phyloP scores from a whole-genome alignment of 2,113 vertebrate genomes.

The Pterocles orientalis region DNA sequence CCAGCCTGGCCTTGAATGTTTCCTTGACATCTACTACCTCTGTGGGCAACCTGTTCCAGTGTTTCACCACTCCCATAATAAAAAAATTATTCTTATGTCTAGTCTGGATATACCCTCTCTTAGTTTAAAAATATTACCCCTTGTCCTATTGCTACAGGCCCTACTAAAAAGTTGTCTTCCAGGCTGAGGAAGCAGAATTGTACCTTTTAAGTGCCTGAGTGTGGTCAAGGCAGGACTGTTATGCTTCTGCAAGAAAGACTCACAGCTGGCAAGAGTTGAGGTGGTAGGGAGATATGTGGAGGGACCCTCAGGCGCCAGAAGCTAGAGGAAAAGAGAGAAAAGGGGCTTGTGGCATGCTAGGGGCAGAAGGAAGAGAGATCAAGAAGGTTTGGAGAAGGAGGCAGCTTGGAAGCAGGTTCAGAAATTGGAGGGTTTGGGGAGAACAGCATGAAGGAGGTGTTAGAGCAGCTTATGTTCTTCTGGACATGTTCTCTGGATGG shows the following conservation, averaged over 20 bases:
- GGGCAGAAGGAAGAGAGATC: not conserved
- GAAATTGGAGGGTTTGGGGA: not conserved
- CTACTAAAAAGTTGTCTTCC: not conserved
- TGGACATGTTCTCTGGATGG: not conserved
- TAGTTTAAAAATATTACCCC: not conserved
- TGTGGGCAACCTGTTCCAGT: not conserved
- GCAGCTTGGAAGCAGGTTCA: not conserved
- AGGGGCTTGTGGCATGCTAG: not conserved
- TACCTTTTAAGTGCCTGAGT: not conserved
- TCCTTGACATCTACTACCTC: not conserved
- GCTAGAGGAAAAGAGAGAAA: not conserved
- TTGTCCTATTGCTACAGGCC: not conserved
- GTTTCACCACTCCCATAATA: not conserved
- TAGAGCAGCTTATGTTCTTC: not conserved
- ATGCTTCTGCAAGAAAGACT: not conserved
- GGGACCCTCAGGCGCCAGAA: not conserved
- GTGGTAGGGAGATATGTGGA: not conserved
- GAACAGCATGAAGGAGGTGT: not conserved
- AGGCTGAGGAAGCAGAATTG: not conserved
- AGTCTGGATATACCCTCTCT: not conserved
- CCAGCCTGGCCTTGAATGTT: not conserved
- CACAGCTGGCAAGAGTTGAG: not conserved
- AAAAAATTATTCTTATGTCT: not conserved
- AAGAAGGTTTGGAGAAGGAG: not conserved
- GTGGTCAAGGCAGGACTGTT: not conserved